Evolutionary conservation across 2,113 vertebrate species (phyloP).

Genomic region (Pholis gunnellus): DNA sequence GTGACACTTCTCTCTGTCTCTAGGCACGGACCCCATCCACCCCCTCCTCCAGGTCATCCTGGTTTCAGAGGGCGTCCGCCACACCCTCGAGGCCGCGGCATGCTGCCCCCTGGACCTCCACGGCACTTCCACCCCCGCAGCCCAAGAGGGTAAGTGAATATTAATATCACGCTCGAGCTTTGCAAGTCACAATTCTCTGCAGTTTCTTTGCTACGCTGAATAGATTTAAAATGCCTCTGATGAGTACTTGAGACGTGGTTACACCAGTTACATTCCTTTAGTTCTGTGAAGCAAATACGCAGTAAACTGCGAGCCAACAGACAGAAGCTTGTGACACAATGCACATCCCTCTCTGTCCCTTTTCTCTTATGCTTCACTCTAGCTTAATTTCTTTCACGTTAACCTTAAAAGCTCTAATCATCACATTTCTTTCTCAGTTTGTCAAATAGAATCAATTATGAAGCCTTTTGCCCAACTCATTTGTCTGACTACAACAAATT

Average conservation of each 20-base stretch:
- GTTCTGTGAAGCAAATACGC: background rate
- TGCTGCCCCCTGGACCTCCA: conserved; percentile 72
- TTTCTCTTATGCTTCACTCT: conserved; percentile 38
- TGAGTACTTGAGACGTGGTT: background rate
- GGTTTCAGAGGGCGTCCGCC: conserved; percentile 76
- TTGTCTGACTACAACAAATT: conserved; percentile 35
- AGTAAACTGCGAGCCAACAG: conserved; percentile 13
- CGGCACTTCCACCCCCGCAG: conserved; percentile 75
- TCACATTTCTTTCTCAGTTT: conserved; percentile 27
- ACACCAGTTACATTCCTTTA: conserved; percentile 3
- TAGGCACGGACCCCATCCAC: conserved; percentile 77
- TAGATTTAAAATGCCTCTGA: conserved; percentile 9
- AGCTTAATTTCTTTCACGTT: conserved; percentile 34
- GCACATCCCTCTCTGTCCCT: conserved; percentile 27
- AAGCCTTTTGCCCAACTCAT: conserved; percentile 25
- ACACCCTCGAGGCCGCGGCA: conserved; percentile 73
- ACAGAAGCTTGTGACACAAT: conserved; percentile 28
- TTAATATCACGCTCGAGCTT: conserved; percentile 28
- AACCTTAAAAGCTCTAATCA: conserved; percentile 11
- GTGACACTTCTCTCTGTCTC: background rate
- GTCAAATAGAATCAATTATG: conserved; percentile 30
- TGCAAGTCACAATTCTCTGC: conserved; percentile 25
- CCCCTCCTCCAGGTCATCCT: conserved; percentile 74
- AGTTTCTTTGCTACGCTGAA: conserved; percentile 28
- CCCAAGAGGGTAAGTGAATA: conserved; percentile 82